Evolutionary conservation across 2,113 vertebrate genomes (phyloP), one percentile per base, ranked within the genome.

Genomic region (Calidris pygmaea): DNA sequence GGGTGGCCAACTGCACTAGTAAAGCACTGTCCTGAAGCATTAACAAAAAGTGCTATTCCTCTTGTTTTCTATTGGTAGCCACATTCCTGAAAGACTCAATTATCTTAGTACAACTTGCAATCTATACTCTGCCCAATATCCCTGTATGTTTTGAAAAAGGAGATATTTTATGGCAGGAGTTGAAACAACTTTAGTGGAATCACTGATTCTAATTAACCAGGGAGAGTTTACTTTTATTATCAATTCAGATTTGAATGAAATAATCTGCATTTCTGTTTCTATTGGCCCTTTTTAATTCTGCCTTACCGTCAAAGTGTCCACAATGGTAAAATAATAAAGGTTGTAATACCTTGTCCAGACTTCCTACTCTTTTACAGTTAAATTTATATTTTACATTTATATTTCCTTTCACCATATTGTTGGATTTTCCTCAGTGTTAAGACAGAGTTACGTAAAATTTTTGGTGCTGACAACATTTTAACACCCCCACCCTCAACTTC

Each of bases 211-310:
- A 52, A 26, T 63, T 76, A 63, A 14, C 39, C 52, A 82, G 29
- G 41, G 41, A 90, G 29, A 85, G 35, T 63, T 91, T 83, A 92
- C 34, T 41, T 77, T 89, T 71, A 84, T 70, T 80, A 80, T 67
- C n/a, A 74, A 26, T 84, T 83, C 52, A 86, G 9, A 89, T 94
- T 88, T 92, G 68, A 85, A 83, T 80, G 50, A 73, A 90, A 59
- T 8, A 58, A 62, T 81, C 59, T 53, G 24, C 53, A 27, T 27
- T 76, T 85, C 55, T 79, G 17, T 50, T 94, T 52, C 59, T 86
- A 39, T 70, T 85, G 66, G 81, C 55, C 43, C 91, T 92, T 92
- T 77, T 83, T 24, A 92, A 35, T 90, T 93, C 66, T 53, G 2
- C 6, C 19, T 65, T 88, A 53, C 29, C 72, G 30, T 93, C 37